These are phyloP conservation scores for Steinernema hermaphroditum DNA, from an alignment of 2,888 invertebrate species.

Conservation along the genomic window DNA sequence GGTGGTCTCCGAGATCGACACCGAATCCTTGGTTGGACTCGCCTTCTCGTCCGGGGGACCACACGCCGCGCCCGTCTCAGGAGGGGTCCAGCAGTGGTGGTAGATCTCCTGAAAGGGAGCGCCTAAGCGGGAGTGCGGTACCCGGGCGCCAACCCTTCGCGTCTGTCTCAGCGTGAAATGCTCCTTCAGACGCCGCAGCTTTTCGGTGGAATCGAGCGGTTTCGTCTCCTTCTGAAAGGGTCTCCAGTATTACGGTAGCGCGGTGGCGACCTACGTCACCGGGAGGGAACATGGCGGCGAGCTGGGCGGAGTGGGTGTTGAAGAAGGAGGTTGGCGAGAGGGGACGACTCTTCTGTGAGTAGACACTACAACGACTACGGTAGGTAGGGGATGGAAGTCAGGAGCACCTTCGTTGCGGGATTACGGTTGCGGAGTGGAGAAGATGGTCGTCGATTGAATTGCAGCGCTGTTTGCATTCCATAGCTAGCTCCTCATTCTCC, in stretches of 20 bases:
- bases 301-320: slow-evolving; percentile 20
- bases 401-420: not conserved
- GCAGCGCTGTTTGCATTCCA: not conserved
- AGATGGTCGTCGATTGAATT: slow-evolving; percentile 13
- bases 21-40: slow-evolving; percentile 15
- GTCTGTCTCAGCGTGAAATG: slow-evolving; percentile 19
- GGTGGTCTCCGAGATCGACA: slow-evolving; percentile 24
- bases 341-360: not conserved
- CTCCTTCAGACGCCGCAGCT: slow-evolving; percentile 21
- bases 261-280: not conserved
- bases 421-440: not conserved
- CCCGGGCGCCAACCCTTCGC: not conserved
- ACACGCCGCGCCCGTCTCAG: not conserved
- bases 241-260: not conserved
- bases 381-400: not conserved
- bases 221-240: slow-evolving; percentile 5
- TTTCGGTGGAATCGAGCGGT: slow-evolving; percentile 22
- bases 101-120: slow-evolving; percentile 9
- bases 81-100: slow-evolving; percentile 22
- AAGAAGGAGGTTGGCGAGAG: slow-evolving; percentile 18
- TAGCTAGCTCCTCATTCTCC: not conserved
- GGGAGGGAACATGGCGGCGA: slow-evolving; percentile 12
- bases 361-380: too few species aligned
- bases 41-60: not conserved
- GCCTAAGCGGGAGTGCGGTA: not conserved